A percentile compares a stretch with the other conserved stretches of the same genome.
These are phyloP conservation scores for Apostichopus californicus DNA, from an alignment of 35 echinoderm and acorn worm genomes.

Conservation along the genomic window DNA sequence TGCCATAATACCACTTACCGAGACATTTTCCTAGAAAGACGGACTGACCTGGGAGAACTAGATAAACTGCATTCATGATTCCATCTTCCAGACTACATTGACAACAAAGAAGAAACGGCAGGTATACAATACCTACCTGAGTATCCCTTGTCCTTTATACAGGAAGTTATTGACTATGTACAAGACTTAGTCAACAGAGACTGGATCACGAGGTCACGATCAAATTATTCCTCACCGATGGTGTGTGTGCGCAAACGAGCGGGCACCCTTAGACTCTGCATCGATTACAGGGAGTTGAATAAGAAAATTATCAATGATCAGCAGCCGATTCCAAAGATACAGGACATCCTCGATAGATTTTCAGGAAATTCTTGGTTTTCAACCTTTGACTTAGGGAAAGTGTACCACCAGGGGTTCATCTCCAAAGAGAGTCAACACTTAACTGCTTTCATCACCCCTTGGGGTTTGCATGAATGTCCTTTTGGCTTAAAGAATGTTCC, in stretches of 20 bases:
- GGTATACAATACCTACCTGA: too few relatives aligned
- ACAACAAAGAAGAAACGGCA: too few relatives aligned
- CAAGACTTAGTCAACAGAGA: not conserved
- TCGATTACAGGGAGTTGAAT: constrained; percentile 60
- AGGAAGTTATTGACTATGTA: constrained; percentile 51
- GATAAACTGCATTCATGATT: too few relatives aligned
- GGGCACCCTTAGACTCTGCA: constrained; percentile 60
- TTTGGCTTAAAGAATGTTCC: constrained; percentile 46
- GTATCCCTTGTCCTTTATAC: not conserved
- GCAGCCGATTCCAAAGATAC: constrained; percentile 63
- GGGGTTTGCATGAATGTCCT: constrained; percentile 71
- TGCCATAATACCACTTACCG: not conserved
- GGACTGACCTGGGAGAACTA: too few relatives aligned
- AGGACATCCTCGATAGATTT: constrained; percentile 60
- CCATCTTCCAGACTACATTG: too few relatives aligned
- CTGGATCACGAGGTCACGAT: constrained; percentile 56
- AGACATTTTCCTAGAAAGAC: too few relatives aligned
- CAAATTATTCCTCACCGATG: not conserved
- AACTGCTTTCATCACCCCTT: constrained; percentile 64
- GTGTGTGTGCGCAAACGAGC: constrained; percentile 57
- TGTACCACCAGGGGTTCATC: constrained; percentile 76
- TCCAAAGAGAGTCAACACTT: constrained; percentile 40
- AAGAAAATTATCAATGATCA: constrained; percentile 52
- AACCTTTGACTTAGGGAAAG: constrained; percentile 63
- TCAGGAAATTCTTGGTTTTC: constrained; percentile 66